phyloP scores from a whole-genome alignment of 2,888 invertebrate genomes.

The Globia sparganii region DNA sequence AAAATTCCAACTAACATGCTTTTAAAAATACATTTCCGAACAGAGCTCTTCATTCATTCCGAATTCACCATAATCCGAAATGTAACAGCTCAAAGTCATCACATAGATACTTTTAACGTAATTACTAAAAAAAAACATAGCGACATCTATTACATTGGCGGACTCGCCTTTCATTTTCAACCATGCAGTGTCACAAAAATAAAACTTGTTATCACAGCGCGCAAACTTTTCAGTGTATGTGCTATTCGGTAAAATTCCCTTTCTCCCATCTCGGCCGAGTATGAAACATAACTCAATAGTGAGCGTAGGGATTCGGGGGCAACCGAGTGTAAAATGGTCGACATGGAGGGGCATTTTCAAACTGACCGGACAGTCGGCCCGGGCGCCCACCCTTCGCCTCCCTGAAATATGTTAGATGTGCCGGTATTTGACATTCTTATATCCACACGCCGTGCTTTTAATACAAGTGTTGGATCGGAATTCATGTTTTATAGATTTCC shows the following conservation, averaged over 20 bases:
- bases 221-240: constrained; percentile 67
- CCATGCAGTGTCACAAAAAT: constrained; percentile 29
- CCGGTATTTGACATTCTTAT: constrained; percentile 76
- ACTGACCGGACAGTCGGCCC: constrained; percentile 81
- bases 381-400: constrained; percentile 61
- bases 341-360: constrained; percentile 85
- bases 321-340: constrained; percentile 87
- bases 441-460: constrained; percentile 61
- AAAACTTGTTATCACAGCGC: constrained; percentile 52
- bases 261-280: constrained; percentile 74
- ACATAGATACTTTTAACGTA: constrained; percentile 6
- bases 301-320: constrained; percentile 81
- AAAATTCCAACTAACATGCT: background rate
- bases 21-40: background rate
- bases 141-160: constrained; percentile 24
- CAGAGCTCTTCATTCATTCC: background rate
- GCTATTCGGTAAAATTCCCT: constrained; percentile 71
- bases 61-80: constrained; percentile 1
- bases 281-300: constrained; percentile 87
- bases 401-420: constrained; percentile 81
- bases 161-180: constrained; percentile 23
- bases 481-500: constrained; percentile 48
- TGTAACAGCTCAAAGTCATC: constrained; percentile 3
- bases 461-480: constrained; percentile 49
- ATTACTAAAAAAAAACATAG: constrained; percentile 35